Conservation (phyloP, 2,797 vertebrate species). For the Sebastes glaucus region DNA sequence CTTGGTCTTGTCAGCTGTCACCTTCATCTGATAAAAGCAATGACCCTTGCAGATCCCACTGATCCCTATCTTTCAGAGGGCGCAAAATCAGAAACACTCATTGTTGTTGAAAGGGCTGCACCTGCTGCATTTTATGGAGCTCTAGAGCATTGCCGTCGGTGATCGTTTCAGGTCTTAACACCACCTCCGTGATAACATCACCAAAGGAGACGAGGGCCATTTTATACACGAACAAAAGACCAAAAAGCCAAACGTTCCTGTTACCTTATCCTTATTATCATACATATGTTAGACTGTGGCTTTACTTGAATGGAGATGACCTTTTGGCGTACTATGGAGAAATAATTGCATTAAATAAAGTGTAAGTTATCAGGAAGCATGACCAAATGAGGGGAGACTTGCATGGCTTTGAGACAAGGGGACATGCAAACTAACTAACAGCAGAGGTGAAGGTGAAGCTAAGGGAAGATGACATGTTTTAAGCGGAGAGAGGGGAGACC, state of each 20-base stretch:
- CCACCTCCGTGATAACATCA: constrained; percentile 55
- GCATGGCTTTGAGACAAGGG: constrained; percentile 1
- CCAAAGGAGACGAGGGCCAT: constrained; percentile 36
- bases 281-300: not conserved
- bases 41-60: constrained; percentile 70
- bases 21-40: constrained; percentile 77
- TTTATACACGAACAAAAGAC: constrained; percentile 40
- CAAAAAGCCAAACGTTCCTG: constrained; percentile 19
- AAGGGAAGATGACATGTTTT: constrained; percentile 16
- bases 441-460: constrained; percentile 28
- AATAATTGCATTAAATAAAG: not conserved
- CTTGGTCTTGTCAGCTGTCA: constrained; percentile 70
- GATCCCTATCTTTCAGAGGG: constrained; percentile 65
- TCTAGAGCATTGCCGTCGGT: constrained; percentile 12
- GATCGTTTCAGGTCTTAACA: constrained; percentile 62
- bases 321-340: not conserved
- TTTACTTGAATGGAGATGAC: constrained; percentile 7
- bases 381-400: not conserved
- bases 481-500: constrained; percentile 7
- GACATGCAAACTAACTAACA: constrained; percentile 11
- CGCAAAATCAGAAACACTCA: constrained; percentile 57
- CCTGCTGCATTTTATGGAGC: constrained; percentile 51
- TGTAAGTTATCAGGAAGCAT: not conserved
- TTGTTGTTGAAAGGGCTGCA: constrained; percentile 54
- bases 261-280: constrained; percentile 25